Evolutionary conservation across 2,888 invertebrate genomes (phyloP).

Genomic region (Caenorhabditis parvicauda): DNA sequence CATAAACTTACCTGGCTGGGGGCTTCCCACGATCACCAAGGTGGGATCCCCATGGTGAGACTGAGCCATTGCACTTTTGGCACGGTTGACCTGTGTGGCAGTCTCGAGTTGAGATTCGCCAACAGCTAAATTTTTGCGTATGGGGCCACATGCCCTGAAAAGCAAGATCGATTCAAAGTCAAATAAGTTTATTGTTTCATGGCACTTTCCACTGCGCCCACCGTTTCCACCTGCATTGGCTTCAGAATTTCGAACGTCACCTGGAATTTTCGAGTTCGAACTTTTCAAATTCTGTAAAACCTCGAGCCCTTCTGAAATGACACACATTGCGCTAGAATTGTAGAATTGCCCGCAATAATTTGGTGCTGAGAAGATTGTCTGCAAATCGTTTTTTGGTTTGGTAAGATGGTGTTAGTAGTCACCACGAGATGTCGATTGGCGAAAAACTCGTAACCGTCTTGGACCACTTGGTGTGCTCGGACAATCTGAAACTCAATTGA

Average conservation of each 20-base stretch:
- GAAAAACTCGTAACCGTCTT: slow-evolving; percentile 45
- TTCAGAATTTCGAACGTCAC: slow-evolving; percentile 18
- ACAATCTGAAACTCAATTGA: slow-evolving; percentile 61
- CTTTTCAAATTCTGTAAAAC: no score
- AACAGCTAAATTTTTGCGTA: slow-evolving; percentile 54
- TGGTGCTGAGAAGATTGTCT: slow-evolving; percentile 43
- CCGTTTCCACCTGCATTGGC: slow-evolving; percentile 7
- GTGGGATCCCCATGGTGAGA: no score
- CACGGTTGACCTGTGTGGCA: slow-evolving; percentile 76
- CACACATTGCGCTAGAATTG: slow-evolving; percentile 24
- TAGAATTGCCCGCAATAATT: slow-evolving; percentile 38
- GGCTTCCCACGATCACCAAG: no score
- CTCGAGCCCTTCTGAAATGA: slow-evolving; percentile 12
- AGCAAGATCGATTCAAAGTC: no score
- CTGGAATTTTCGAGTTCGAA: no score
- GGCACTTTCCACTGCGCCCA: background rate
- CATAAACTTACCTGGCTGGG: no score
- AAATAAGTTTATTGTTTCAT: no score
- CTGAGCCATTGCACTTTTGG: no score
- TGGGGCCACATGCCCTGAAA: no score
- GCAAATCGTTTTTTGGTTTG: slow-evolving; percentile 10
- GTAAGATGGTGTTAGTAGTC: background rate
- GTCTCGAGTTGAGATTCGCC: slow-evolving; percentile 70
- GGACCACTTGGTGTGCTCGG: slow-evolving; percentile 67
- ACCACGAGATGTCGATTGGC: slow-evolving; percentile 21